Conservation (phyloP, 1,140 invertebrate species). For the Cephus cinctus region DNA sequence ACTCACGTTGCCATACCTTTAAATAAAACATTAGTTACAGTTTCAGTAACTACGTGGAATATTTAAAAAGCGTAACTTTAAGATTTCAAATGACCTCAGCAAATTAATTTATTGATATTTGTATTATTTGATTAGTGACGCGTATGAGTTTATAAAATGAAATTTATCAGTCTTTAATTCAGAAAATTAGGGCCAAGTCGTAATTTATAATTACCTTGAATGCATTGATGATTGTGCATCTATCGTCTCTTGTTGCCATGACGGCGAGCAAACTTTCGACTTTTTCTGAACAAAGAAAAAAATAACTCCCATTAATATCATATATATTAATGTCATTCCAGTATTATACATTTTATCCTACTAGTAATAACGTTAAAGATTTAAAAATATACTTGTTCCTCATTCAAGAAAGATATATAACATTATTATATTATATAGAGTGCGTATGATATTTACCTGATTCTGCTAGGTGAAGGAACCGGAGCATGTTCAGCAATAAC, state of each 20-base stretch:
- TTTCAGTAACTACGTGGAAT: too few species aligned
- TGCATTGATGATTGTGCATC: constrained; percentile 14
- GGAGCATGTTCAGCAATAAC: constrained; percentile 70
- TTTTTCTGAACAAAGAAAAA: constrained; percentile 35
- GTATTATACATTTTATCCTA: constrained; percentile 5
- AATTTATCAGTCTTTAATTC: too few species aligned
- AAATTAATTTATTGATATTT: too few species aligned
- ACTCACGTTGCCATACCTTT: constrained; percentile 2
- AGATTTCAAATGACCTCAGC: too few species aligned
- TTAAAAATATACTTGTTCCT: background rate
- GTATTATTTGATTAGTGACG: too few species aligned
- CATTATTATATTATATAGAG: background rate
- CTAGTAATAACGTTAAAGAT: background rate
- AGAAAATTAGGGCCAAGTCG: too few species aligned
- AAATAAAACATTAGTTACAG: background rate
- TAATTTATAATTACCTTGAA: constrained; percentile 23
- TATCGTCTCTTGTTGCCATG: constrained; percentile 49
- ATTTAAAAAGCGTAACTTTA: too few species aligned
- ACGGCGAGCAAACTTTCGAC: constrained; percentile 44
- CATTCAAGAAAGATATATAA: background rate
- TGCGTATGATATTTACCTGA: constrained; percentile 47
- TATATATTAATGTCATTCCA: background rate
- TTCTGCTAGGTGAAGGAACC: constrained; percentile 56
- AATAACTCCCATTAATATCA: constrained; percentile 5
- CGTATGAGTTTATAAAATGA: too few species aligned